phyloP scores from a whole-genome alignment of 2,113 vertebrate species.

The Machaerirhynchus nigripectus region DNA sequence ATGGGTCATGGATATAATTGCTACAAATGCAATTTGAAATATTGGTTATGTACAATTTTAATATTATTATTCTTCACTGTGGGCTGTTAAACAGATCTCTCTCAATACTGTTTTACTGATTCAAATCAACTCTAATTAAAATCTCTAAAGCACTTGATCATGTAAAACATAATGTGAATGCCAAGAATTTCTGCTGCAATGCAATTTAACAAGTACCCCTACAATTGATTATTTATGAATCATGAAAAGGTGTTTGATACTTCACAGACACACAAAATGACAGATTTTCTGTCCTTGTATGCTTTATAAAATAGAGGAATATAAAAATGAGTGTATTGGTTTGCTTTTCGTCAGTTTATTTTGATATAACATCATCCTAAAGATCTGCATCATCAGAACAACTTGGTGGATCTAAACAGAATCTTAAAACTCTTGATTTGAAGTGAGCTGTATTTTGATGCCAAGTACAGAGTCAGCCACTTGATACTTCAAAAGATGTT shows the following conservation, averaged over 20 bases:
- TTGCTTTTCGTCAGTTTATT: not conserved
- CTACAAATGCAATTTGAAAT: not conserved
- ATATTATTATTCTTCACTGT: not conserved
- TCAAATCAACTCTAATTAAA: constrained; percentile 25
- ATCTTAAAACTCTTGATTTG: not conserved
- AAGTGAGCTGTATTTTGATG: not conserved
- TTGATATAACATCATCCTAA: not conserved
- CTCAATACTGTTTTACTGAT: not conserved
- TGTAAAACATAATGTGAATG: not conserved
- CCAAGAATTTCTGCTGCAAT: not conserved
- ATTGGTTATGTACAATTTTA: not conserved
- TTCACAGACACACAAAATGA: not conserved
- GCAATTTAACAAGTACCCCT: not conserved
- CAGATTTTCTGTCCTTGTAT: not conserved
- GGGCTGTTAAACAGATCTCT: not conserved
- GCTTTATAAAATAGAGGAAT: not conserved
- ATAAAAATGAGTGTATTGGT: not conserved
- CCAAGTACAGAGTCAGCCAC: not conserved
- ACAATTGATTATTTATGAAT: constrained; percentile 1
- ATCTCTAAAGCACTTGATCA: not conserved
- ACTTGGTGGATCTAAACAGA: not conserved
- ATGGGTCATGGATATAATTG: not conserved
- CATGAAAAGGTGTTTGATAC: not conserved
- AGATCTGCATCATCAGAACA: not conserved
- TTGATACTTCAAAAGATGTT: not conserved